phyloP scores from a whole-genome alignment of 2,888 invertebrate species.

The Timandra comae region DNA sequence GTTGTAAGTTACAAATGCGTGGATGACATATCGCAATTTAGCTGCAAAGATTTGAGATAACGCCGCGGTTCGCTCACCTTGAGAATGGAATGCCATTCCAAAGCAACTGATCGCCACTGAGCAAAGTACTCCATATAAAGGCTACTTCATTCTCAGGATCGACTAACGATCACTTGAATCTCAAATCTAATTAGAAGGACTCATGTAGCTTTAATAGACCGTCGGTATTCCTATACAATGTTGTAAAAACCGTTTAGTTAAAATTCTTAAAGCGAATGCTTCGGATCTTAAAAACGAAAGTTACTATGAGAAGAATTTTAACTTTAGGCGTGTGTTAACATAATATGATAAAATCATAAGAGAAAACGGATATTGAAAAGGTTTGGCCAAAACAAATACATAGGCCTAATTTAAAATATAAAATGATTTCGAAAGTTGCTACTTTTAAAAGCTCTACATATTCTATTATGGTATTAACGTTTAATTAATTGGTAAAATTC shows the following conservation, averaged over 20 bases:
- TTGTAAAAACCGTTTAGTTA: too few species aligned
- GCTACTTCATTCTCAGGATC: slow-evolving; percentile 12
- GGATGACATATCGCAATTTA: slow-evolving; percentile 50
- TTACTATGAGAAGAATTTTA: slow-evolving; percentile 9
- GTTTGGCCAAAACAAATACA: too few species aligned
- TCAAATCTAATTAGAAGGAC: slow-evolving; percentile 36
- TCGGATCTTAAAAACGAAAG: slow-evolving; percentile 5
- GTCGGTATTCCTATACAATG: slow-evolving; percentile 8
- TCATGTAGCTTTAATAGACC: slow-evolving; percentile 22
- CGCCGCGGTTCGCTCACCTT: slow-evolving; percentile 62
- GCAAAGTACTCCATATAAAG: slow-evolving; percentile 18
- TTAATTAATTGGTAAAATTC: too few species aligned
- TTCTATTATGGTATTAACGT: too few species aligned
- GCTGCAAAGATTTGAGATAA: slow-evolving; percentile 46
- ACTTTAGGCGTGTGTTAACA: slow-evolving; percentile 5
- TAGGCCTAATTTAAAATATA: too few species aligned
- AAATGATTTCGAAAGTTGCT: too few species aligned
- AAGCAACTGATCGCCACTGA: slow-evolving; percentile 28
- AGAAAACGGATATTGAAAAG: too few species aligned
- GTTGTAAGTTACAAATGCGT: too few species aligned
- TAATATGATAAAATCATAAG: slow-evolving; percentile 1
- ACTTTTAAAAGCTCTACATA: too few species aligned
- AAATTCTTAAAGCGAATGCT: too few species aligned
- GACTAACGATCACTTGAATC: slow-evolving; percentile 16
- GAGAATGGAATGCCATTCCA: slow-evolving; percentile 59